Evolutionary conservation across 2,113 vertebrate genomes (phyloP).

Genomic region (Microtus pennsylvanicus): DNA sequence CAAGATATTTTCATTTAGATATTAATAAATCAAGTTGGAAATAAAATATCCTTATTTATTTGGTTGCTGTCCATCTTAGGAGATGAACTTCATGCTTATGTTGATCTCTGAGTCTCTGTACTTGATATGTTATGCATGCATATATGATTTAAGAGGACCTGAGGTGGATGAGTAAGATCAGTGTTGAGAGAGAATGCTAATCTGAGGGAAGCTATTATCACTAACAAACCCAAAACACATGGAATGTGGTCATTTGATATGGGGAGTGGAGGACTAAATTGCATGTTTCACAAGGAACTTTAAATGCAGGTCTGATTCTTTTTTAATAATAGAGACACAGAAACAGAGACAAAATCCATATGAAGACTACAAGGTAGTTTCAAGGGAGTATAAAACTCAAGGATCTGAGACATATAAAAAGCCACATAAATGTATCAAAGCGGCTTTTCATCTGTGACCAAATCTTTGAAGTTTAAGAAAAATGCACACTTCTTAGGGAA

Average conservation of each 20-base stretch:
- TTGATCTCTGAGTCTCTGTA: constrained; percentile 21
- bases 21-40: background rate
- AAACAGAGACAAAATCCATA: constrained; percentile 51
- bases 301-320: constrained; percentile 21
- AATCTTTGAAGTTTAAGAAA: constrained; percentile 16
- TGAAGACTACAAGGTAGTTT: constrained; percentile 3
- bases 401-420: constrained; percentile 18
- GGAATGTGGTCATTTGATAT: background rate
- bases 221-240: background rate
- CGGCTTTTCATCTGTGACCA: background rate
- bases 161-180: background rate
- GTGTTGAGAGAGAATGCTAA: constrained; percentile 11
- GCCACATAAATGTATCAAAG: constrained; percentile 28
- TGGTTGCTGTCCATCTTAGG: background rate
- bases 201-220: constrained; percentile 38
- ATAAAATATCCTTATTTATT: background rate
- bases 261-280: background rate
- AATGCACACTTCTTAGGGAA: constrained; percentile 31
- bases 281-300: constrained; percentile 32
- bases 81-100: background rate
- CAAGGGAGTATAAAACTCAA: constrained; percentile 35
- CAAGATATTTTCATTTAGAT: background rate
- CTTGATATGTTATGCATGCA: background rate
- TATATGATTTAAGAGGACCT: background rate
- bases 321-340: constrained; percentile 15